A percentile compares a stretch with the other conserved stretches of the same genome.
Evolutionary conservation across 2,113 vertebrate species (phyloP).

Genomic region (Struthidea cinerea): DNA sequence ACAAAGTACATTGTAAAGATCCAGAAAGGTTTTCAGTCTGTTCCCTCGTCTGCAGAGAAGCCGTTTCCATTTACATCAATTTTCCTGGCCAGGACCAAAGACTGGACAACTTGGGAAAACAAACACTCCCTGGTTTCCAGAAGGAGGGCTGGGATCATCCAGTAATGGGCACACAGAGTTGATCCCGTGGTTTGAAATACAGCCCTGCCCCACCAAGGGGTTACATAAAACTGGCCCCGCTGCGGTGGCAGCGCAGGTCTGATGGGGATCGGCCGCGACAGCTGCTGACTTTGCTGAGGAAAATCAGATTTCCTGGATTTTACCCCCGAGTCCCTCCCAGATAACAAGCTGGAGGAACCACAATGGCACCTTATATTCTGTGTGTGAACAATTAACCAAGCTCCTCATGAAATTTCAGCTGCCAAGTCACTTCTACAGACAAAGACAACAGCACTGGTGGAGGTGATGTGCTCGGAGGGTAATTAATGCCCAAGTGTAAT

Average conservation of each 20-base stretch:
- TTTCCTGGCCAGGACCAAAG: not conserved
- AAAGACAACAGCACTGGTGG: fast-evolving
- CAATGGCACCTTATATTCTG: fast-evolving
- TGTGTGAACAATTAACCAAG: not conserved
- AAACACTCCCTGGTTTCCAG: fast-evolving
- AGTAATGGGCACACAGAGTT: fast-evolving
- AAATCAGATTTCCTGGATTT: not conserved
- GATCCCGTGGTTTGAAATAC: fast-evolving
- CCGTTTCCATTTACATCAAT: not conserved
- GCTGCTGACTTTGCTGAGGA: not conserved
- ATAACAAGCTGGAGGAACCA: not conserved
- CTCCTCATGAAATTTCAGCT: not conserved
- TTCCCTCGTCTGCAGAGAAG: fast-evolving
- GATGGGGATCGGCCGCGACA: not conserved
- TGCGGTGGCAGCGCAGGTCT: fast-evolving
- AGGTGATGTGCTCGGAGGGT: not conserved
- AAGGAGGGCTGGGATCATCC: fast-evolving
- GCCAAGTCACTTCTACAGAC: fast-evolving
- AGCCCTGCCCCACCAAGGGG: not conserved
- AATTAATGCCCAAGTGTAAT: not conserved
- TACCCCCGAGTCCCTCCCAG: not conserved
- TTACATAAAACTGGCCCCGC: not conserved
- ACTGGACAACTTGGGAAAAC: fast-evolving
- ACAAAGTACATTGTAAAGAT: fast-evolving
- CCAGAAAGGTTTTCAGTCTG: fast-evolving